Conservation (phyloP, 2,888 invertebrate species). For the Eupithecia subfuscata region DNA sequence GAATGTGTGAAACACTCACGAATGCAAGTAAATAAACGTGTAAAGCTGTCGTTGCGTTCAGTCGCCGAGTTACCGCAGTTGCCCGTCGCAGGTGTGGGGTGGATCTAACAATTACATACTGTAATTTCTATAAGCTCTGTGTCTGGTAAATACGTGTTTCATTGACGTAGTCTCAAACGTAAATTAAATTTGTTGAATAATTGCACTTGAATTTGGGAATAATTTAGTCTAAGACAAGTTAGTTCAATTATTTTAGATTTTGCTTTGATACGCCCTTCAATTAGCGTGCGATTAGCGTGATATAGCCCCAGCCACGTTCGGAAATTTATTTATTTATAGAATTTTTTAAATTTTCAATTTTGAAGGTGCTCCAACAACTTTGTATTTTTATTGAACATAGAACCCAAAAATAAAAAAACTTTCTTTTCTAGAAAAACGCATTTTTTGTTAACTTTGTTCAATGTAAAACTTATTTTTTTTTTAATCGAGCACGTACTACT, state of each 20-base stretch:
- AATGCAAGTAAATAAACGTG: background rate
- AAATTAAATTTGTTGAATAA: background rate
- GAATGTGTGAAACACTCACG: background rate
- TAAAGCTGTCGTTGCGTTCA: background rate
- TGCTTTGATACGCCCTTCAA: no score
- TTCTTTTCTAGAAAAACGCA: no score
- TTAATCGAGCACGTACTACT: no score
- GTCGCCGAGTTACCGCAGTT: background rate
- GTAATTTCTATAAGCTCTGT: slow-evolving; percentile 43
- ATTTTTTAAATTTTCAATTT: no score
- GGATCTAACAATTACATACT: background rate
- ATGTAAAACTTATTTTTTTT: no score
- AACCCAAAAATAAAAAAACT: no score
- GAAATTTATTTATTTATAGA: no score
- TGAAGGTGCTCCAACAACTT: no score
- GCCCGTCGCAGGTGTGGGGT: background rate
- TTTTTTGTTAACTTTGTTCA: no score
- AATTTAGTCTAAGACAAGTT: background rate
- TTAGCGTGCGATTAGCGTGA: no score
- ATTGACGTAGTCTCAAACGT: background rate
- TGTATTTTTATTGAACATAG: no score
- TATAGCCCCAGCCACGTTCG: no score
- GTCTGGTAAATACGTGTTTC: slow-evolving; percentile 4
- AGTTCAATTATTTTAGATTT: background rate
- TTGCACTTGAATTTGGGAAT: background rate